A percentile compares a stretch with the other conserved stretches of the same genome.
phyloP scores from a whole-genome alignment of 2,888 invertebrate genomes.

The Agonopterix heracliana region DNA sequence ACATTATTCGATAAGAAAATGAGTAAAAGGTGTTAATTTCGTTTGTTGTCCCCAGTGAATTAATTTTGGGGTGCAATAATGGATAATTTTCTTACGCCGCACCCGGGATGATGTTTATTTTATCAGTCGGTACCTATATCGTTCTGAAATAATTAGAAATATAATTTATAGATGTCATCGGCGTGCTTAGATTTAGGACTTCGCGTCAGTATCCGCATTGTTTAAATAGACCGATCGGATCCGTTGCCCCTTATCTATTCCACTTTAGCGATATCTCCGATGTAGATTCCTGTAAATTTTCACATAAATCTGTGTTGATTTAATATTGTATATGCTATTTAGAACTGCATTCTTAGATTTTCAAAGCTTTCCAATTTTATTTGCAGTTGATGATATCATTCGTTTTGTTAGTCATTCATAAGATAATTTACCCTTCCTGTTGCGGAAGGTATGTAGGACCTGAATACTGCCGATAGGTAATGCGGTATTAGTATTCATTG shows the following conservation, averaged over 20 bases:
- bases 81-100: constrained; percentile 52
- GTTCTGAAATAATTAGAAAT: constrained; percentile 62
- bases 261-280: constrained; percentile 20
- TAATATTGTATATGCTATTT: too few species aligned
- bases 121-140: constrained; percentile 60
- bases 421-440: too few species aligned
- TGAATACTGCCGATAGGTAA: too few species aligned
- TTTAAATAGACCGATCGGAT: constrained; percentile 36
- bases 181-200: constrained; percentile 48
- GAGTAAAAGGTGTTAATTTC: neutral
- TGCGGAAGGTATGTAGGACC: too few species aligned
- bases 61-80: constrained; percentile 46
- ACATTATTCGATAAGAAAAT: too few species aligned
- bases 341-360: too few species aligned
- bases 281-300: constrained; percentile 12
- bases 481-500: too few species aligned
- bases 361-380: too few species aligned
- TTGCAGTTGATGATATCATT: too few species aligned
- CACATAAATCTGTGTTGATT: constrained; percentile 7
- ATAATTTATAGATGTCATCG: constrained; percentile 69
- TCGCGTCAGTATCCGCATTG: constrained; percentile 38
- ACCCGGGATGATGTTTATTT: constrained; percentile 47
- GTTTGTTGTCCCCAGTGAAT: constrained; percentile 37
- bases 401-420: too few species aligned
- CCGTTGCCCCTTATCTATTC: too few species aligned